Evolutionary conservation across 2,797 vertebrate genomes (phyloP), one percentile per base, ranked within the genome.

Genomic region (Oryzias dopingdopingensis): DNA sequence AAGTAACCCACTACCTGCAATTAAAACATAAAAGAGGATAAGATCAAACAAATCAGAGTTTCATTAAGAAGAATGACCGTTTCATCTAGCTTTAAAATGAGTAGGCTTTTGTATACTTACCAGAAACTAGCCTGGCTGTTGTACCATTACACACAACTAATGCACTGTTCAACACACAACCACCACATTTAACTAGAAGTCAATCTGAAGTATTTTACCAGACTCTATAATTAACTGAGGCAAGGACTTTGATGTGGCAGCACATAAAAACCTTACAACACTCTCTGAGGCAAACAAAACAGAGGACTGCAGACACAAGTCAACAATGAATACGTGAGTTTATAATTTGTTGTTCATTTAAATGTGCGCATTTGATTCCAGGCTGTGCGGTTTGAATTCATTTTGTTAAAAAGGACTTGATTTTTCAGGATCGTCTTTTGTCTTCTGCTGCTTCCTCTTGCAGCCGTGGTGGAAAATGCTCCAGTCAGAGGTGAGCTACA

Each of bases 261-360:
- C 17, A 50, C 52, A 84, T 81, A 89, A 80, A 82, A 62, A 42
- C 37, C 41, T 20, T 15, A 24, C 42, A 24, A 54, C 44, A 4
- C 42, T 18, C 41, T 40, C 46, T 23, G 42, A 42, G 51, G 22
- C 46, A 47, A 18, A 52, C 50, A 62, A 53, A 4, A 14, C 42
- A 55, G 20, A 54, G n/a, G 26, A 16, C 43, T 42, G 32, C 37
- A 46, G 18, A 67, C 66, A 37, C 46, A 40, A 37, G 10, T 40
- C 69, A 57, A 79, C 58, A 16, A 92, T 92, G 91, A 84, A 72
- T 63, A 44, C 66, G 91, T 91, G 70, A 86, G 91, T 87, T 51
- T 43, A 5, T 15, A 14, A 37, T 49, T 42, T 6, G 26, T 3
- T 10, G 12, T 2, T 37, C 10, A 12, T 37, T 37, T 37, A 37